A percentile compares a stretch with the other conserved stretches of the same genome.
Evolutionary conservation across 2,113 vertebrate genomes (phyloP).

Genomic region (Syngnathus typhle): DNA sequence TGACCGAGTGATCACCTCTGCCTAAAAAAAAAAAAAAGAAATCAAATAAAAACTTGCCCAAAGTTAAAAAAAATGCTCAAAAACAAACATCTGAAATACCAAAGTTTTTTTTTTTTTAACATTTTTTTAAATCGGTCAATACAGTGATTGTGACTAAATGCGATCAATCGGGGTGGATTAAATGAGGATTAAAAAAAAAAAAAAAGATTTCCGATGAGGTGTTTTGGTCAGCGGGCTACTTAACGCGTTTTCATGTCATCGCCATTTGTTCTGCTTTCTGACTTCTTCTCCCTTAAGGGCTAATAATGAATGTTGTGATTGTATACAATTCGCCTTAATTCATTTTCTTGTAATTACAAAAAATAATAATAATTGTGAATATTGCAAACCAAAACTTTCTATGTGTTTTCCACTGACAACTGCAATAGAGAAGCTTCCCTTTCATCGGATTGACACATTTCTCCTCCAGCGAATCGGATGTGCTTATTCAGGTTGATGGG

Average conservation of each 20-base stretch:
- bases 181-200: background rate
- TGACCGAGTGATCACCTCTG: slow-evolving; percentile 56
- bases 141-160: slow-evolving; percentile 41
- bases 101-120: slow-evolving; percentile 27
- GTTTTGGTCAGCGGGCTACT: slow-evolving; percentile 26
- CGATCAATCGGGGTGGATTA: slow-evolving; percentile 36
- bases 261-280: slow-evolving; percentile 56
- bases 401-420: slow-evolving; percentile 41
- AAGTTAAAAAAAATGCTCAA: slow-evolving; percentile 5
- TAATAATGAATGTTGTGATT: slow-evolving; percentile 62
- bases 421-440: slow-evolving; percentile 17
- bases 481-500: slow-evolving; percentile 47
- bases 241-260: slow-evolving; percentile 14
- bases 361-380: slow-evolving; percentile 38
- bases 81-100: slow-evolving; percentile 37
- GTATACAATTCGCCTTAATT: slow-evolving; percentile 65
- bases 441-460: background rate
- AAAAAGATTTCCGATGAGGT: slow-evolving; percentile 35
- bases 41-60: slow-evolving; percentile 6
- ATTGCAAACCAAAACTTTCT: slow-evolving; percentile 54
- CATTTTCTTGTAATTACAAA: slow-evolving; percentile 50
- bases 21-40: slow-evolving; percentile 31
- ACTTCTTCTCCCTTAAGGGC: slow-evolving; percentile 77
- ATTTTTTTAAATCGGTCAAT: slow-evolving; percentile 21
- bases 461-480: background rate